phyloP scores from a whole-genome alignment of 2,888 invertebrate species.

The Amblyjoppa fuscipennis region DNA sequence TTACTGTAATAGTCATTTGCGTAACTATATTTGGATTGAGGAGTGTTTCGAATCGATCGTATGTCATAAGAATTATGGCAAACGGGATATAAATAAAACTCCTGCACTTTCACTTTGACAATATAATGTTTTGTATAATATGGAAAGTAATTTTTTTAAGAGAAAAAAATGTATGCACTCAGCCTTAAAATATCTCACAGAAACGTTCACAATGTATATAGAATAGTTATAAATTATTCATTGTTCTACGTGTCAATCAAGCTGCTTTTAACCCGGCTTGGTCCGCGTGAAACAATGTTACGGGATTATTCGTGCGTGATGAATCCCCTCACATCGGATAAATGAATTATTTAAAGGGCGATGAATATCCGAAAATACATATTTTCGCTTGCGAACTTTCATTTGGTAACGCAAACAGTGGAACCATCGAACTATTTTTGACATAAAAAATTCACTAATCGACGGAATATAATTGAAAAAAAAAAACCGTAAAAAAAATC shows the following conservation, averaged over 20 bases:
- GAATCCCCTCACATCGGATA: background rate
- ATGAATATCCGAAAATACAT: background rate
- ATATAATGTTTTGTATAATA: background rate
- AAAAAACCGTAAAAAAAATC: background rate
- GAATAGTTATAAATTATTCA: conserved; percentile 7
- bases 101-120: no score
- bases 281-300: background rate
- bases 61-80: background rate
- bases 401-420: background rate
- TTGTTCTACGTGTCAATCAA: background rate
- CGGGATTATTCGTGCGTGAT: background rate
- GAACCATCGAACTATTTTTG: background rate
- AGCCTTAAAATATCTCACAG: background rate
- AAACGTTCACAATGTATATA: background rate
- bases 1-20: background rate
- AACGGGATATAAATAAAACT: no score
- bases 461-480: background rate
- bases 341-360: background rate
- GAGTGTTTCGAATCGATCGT: no score
- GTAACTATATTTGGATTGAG: background rate
- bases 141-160: background rate
- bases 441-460: background rate
- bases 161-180: background rate
- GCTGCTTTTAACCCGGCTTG: background rate
- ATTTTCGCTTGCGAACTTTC: background rate